A percentile compares a stretch with the other conserved stretches of the same genome.
These are phyloP conservation scores for Augochlora pura DNA, from an alignment of 1,140 invertebrate genomes.

Conservation along the genomic window DNA sequence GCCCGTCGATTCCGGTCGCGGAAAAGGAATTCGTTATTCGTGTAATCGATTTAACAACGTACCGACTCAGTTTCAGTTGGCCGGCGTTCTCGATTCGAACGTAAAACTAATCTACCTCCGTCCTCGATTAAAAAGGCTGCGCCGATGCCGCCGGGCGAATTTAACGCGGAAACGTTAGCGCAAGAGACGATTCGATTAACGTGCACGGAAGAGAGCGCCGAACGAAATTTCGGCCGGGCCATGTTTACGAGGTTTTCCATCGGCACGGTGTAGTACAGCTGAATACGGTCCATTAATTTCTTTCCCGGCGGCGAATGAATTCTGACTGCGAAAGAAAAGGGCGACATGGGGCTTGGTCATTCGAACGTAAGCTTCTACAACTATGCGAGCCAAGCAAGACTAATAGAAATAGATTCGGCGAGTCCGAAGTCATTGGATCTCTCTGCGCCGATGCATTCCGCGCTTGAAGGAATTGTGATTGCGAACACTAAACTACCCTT, in stretches of 20 bases:
- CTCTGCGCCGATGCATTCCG: too few relatives aligned
- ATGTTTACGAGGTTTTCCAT: background rate
- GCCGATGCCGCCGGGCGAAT: background rate
- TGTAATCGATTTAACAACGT: background rate
- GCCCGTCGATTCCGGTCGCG: background rate
- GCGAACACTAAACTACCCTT: too few relatives aligned
- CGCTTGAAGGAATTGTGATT: too few relatives aligned
- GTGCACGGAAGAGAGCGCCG: background rate
- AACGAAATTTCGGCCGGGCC: constrained; percentile 17
- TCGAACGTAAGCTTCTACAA: background rate
- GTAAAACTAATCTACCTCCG: constrained; percentile 17
- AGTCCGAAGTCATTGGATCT: background rate
- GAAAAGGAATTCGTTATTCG: constrained; percentile 10
- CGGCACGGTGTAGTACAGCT: constrained; percentile 20
- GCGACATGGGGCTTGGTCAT: background rate
- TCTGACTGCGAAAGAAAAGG: background rate
- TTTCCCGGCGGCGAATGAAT: background rate
- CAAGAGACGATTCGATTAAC: constrained; percentile 47
- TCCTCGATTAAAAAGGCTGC: constrained; percentile 7
- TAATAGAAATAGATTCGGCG: too few relatives aligned
- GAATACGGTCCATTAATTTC: constrained; percentile 44
- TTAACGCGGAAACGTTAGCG: constrained; percentile 24
- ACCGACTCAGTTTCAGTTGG: background rate
- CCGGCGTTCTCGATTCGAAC: constrained; percentile 1
- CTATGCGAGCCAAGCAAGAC: background rate